Conservation (phyloP, 2,888 invertebrate genomes). For the Caenorhabditis zanzibari region DNA sequence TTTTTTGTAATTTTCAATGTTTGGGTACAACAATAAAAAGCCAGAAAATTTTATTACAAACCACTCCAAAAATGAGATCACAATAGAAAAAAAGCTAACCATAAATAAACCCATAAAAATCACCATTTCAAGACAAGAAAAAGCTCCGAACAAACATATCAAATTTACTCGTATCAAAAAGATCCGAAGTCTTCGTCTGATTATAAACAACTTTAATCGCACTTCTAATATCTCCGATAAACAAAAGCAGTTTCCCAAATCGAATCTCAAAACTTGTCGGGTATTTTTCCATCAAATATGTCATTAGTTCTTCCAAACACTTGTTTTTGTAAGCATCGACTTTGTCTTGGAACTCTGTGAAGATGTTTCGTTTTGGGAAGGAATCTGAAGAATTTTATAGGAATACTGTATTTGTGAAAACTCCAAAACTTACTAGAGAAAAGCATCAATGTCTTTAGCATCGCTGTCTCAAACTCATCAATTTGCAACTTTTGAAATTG, state of each 20-base stretch:
- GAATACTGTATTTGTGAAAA: not conserved
- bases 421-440: constrained; percentile 39
- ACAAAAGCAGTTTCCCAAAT: constrained; percentile 66
- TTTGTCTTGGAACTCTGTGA: constrained; percentile 26
- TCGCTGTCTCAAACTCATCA: constrained; percentile 61
- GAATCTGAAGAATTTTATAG: constrained; percentile 32
- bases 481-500: constrained; percentile 54
- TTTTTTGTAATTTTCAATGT: too few relatives aligned
- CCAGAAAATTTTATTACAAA: too few relatives aligned
- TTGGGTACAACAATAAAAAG: too few relatives aligned
- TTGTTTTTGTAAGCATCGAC: constrained; percentile 32
- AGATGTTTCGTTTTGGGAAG: constrained; percentile 37
- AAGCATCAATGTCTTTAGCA: constrained; percentile 62
- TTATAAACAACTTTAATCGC: constrained; percentile 62
- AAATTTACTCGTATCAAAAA: constrained; percentile 67
- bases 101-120: not conserved
- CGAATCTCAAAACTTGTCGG: constrained; percentile 54
- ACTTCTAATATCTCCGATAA: constrained; percentile 64
- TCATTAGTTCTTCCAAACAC: constrained; percentile 58
- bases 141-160: constrained; percentile 68
- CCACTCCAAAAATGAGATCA: not conserved
- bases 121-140: constrained; percentile 27
- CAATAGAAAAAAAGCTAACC: not conserved
- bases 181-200: constrained; percentile 62
- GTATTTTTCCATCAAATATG: constrained; percentile 44